Evolutionary conservation across 2,888 invertebrate genomes (phyloP).

Genomic region (Anorthoa munda): DNA sequence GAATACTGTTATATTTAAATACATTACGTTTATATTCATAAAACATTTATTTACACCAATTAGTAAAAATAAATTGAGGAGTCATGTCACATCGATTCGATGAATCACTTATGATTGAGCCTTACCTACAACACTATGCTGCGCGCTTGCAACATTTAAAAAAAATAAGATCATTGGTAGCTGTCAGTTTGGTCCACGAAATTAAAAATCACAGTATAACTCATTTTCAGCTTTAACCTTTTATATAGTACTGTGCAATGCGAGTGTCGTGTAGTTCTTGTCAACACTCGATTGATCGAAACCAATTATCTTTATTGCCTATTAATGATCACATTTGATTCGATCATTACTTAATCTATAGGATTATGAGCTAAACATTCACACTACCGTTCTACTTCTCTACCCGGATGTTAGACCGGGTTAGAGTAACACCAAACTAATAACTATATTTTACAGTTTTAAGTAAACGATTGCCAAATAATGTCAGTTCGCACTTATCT

Average conservation of each 20-base stretch:
- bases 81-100: too few species aligned
- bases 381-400: conserved; percentile 12
- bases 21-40: too few species aligned
- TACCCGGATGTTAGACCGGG: conserved; percentile 47
- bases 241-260: neutral
- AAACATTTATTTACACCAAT: too few species aligned
- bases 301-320: conserved; percentile 42
- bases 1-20: too few species aligned
- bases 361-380: conserved; percentile 29
- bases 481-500: conserved; percentile 59
- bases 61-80: too few species aligned
- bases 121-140: too few species aligned
- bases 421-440: conserved; percentile 32
- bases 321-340: conserved; percentile 33
- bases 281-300: conserved; percentile 11
- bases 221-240: conserved; percentile 15
- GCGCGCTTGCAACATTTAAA: too few species aligned
- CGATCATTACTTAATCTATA: conserved; percentile 8
- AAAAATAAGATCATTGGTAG: too few species aligned
- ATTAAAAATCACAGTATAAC: too few species aligned
- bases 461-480: conserved; percentile 50
- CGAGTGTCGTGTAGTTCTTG: neutral
- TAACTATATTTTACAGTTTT: conserved; percentile 50
- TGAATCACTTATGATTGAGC: too few species aligned
- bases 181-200: too few species aligned